Conservation (phyloP, 2,888 invertebrate species). For the Noctua janthina region DNA sequence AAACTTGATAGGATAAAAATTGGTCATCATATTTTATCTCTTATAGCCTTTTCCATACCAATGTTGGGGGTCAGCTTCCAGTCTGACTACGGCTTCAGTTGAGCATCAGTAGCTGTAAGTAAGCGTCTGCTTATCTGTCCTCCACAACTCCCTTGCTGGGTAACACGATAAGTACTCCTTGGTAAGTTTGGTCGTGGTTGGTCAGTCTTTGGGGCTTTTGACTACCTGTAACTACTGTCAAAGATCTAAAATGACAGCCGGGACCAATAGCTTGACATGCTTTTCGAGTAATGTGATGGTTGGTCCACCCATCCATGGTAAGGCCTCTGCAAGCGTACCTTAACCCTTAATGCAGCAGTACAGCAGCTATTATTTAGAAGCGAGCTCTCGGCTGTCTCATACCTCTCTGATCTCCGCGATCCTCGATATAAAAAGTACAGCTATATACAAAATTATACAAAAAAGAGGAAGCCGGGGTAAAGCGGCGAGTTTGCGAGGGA, state of each 20-base stretch:
- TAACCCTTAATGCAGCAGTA: not conserved
- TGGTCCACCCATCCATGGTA: not conserved
- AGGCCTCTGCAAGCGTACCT: not conserved
- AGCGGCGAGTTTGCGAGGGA: constrained; percentile 48
- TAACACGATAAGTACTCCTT: not conserved
- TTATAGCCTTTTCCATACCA: not conserved
- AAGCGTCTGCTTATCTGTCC: not conserved
- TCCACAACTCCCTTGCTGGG: not conserved
- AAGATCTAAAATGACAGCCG: not conserved
- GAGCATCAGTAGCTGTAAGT: not conserved
- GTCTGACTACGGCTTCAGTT: not conserved
- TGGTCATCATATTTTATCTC: not conserved
- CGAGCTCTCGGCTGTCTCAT: not conserved
- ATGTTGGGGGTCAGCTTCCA: not conserved
- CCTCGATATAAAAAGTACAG: constrained; percentile 26
- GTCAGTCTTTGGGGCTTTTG: not conserved
- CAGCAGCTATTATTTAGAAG: not conserved
- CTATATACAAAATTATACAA: constrained; percentile 44
- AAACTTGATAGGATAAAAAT: not conserved
- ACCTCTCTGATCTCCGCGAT: not conserved
- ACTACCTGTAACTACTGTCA: not conserved
- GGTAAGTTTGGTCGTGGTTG: not conserved
- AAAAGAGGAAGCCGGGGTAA: constrained; percentile 26
- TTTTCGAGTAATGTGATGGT: not conserved
- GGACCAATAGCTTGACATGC: not conserved